phyloP scores from a whole-genome alignment of 2,797 vertebrate genomes.

The Bradypus variegatus region DNA sequence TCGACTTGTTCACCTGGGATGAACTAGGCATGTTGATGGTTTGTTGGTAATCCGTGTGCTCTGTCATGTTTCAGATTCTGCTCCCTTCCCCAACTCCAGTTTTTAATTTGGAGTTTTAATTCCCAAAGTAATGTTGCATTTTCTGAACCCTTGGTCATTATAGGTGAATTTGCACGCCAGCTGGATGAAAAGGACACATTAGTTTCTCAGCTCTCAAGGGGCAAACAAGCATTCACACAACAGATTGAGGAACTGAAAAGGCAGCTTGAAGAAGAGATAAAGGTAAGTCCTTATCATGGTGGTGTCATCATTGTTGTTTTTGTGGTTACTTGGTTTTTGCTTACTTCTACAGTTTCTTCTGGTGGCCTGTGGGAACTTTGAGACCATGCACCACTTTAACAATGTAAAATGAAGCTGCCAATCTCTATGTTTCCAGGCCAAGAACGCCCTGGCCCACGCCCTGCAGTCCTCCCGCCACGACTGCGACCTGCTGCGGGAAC shows the following conservation, averaged over 20 bases:
- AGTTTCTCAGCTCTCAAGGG: conserved; percentile 80
- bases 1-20: not conserved
- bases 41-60: not conserved
- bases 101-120: conserved; percentile 11
- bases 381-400: not conserved
- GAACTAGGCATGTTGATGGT: not conserved
- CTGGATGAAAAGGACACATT: conserved; percentile 82
- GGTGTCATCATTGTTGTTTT: not conserved
- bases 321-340: not conserved
- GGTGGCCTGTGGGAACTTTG: not conserved
- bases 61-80: not conserved
- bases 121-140: conserved; percentile 17
- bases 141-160: conserved; percentile 22
- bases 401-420: conserved; percentile 38
- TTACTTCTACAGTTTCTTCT: not conserved
- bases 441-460: conserved; percentile 87
- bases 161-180: conserved; percentile 80
- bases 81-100: not conserved
- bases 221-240: conserved; percentile 80
- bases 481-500: no score
- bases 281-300: conserved; percentile 66
- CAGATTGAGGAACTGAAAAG: conserved; percentile 82
- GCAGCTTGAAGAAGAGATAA: conserved; percentile 81
- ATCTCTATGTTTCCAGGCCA: conserved; percentile 74
- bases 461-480: no score